Base-by-base conservation (phyloP, 2,888 invertebrate species). In the Ethmia dodecea region DNA sequence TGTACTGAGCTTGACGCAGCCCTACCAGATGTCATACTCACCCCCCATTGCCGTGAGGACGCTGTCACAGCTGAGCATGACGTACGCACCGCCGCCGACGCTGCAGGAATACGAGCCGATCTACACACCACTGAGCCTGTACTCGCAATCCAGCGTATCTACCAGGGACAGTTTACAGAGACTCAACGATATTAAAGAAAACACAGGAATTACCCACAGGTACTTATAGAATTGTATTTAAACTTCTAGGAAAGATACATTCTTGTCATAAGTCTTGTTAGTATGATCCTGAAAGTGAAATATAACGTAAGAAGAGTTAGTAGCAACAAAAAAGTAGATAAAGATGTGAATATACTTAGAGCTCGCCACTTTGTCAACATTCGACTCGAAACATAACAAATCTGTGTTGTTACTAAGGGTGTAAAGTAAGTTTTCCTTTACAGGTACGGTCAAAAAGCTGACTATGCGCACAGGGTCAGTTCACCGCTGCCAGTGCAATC, bases 41-140 rank as follows among this genome's bases (percentile, higher is more conserved):
- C 87, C 87, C 1, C 86, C 86, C 20, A 89, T 89, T 27, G 88
- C 88, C 5, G 84, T 88, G 40, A 65, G 89, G 26, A 88, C 88
- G 1, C 63, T 89, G 13, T 88, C 88, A 1, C 88, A 88, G 45
- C 69, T 89, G 33, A 89, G 89, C 56, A 88, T 89, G 86, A 87
- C 81, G 35, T 89, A 89, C 42, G 88, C 88, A 8, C 89, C 89
- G 9, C 89, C 89, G 4, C 88, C 89, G 0, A 89, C 89, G 0
- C 75, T 88, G 14, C 89, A 87, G 35, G 86, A 86, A 45, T 86
- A 86, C 40, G 86, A 86, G 41, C 86, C 86, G 1, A 84, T 86
- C 35, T 86, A 86, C 43, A 84, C 86, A 1, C 84, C 86, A 0
- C 59, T 86, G 12, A 84, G 84, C 24, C 55, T 86, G 6, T 86